phyloP scores from a whole-genome alignment of 2,888 invertebrate species.

The Nebria brevicollis region DNA sequence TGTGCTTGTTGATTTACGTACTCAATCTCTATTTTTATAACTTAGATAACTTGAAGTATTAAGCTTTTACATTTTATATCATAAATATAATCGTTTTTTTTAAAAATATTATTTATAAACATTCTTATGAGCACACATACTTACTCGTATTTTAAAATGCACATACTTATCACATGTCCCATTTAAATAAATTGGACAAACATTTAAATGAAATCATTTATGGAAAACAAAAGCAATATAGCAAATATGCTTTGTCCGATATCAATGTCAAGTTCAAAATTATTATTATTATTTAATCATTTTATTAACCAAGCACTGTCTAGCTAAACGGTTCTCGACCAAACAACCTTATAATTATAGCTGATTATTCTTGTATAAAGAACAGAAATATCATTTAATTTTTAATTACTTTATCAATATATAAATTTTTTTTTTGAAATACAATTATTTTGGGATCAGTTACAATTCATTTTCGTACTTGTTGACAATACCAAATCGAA shows the following conservation, averaged over 20 bases:
- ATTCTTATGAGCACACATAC: no score
- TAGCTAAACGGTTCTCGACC: background rate
- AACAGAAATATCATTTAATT: no score
- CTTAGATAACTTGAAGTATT: no score
- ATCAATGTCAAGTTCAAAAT: background rate
- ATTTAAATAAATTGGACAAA: background rate
- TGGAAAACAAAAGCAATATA: background rate
- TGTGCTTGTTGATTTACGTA: conserved; percentile 5
- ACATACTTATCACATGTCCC: background rate
- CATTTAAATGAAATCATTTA: background rate
- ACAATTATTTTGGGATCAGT: no score
- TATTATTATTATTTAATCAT: background rate
- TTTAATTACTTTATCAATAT: no score
- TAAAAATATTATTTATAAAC: no score
- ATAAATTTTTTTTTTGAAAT: no score
- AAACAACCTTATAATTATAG: background rate
- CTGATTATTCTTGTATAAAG: no score
- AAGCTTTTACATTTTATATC: no score
- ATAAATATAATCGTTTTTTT: background rate
- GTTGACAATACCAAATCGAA: no score
- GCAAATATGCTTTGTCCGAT: background rate
- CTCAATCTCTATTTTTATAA: background rate
- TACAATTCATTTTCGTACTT: no score
- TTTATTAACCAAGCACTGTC: background rate
- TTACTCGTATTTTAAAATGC: background rate